These are phyloP conservation scores for Chelon auratus DNA, from an alignment of 2,797 vertebrate species.

Conservation along the genomic window DNA sequence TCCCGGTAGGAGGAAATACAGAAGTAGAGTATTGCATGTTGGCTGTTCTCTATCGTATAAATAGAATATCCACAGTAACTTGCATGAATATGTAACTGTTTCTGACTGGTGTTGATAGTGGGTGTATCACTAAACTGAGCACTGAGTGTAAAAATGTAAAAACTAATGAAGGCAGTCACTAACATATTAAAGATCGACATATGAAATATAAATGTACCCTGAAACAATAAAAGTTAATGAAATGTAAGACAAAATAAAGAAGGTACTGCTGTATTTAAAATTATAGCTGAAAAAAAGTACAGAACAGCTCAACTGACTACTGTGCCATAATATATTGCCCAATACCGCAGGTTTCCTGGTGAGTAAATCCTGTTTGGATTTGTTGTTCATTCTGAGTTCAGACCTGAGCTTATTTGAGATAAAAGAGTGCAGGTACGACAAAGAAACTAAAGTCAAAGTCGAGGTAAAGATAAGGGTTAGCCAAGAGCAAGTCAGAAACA, in stretches of 20 bases:
- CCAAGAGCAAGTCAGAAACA: neutral
- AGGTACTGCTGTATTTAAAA: neutral
- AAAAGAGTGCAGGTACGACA: neutral
- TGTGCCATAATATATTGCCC: neutral
- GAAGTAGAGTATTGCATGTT: neutral
- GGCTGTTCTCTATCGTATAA: neutral
- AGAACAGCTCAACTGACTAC: neutral
- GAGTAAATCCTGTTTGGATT: neutral
- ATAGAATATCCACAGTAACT: neutral
- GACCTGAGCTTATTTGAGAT: conserved; percentile 5
- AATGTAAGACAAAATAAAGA: neutral
- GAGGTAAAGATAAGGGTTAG: conserved; percentile 22
- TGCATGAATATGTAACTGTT: neutral
- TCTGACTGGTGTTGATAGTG: neutral
- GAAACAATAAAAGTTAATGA: too few relatives aligned
- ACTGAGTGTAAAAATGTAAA: neutral
- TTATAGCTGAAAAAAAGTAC: neutral
- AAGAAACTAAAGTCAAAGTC: conserved; percentile 33
- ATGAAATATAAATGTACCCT: neutral
- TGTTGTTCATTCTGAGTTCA: conserved; percentile 16
- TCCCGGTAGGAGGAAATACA: neutral
- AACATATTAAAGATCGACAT: neutral
- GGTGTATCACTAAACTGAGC: neutral
- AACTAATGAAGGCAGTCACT: neutral
- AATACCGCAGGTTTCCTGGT: neutral